phyloP scores from a whole-genome alignment of 2,888 invertebrate species.

The Phalera bucephala region DNA sequence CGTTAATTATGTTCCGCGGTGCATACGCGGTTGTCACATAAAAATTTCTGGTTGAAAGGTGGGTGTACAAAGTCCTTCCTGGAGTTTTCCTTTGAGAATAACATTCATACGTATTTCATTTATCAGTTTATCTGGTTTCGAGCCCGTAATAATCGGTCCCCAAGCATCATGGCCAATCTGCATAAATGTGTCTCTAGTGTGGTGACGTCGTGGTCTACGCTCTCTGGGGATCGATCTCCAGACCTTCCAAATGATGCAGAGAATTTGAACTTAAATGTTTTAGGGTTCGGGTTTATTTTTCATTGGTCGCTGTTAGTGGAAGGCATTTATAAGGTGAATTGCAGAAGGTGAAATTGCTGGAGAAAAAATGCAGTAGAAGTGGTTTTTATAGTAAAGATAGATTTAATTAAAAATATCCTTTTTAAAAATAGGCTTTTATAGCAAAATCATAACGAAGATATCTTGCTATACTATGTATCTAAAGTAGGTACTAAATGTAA shows the following conservation, averaged over 20 bases:
- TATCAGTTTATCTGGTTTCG: conserved; percentile 27
- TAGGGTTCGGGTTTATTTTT: conserved; percentile 11
- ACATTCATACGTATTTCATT: conserved; percentile 8
- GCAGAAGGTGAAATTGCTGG: conserved; percentile 7
- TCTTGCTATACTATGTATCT: too few relatives aligned
- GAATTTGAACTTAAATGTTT: conserved; percentile 7
- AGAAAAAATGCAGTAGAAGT: background rate
- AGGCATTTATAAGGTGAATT: conserved; percentile 2
- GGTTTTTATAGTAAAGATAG: too few relatives aligned
- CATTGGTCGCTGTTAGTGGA: conserved; percentile 5
- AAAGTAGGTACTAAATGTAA: too few relatives aligned
- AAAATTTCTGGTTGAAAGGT: too few relatives aligned
- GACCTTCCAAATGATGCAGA: background rate
- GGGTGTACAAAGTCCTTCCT: too few relatives aligned
- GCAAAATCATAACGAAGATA: too few relatives aligned
- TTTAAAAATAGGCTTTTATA: too few relatives aligned
- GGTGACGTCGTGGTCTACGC: conserved; percentile 56
- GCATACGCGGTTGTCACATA: too few relatives aligned
- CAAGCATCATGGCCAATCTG: conserved; percentile 51
- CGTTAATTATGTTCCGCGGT: too few relatives aligned
- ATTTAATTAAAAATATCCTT: too few relatives aligned
- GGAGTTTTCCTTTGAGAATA: too few relatives aligned
- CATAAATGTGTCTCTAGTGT: conserved; percentile 68
- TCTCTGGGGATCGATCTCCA: conserved; percentile 43
- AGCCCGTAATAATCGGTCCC: conserved; percentile 12